phyloP scores from a whole-genome alignment of 2,113 vertebrate species.

The Tympanuchus pallidicinctus region DNA sequence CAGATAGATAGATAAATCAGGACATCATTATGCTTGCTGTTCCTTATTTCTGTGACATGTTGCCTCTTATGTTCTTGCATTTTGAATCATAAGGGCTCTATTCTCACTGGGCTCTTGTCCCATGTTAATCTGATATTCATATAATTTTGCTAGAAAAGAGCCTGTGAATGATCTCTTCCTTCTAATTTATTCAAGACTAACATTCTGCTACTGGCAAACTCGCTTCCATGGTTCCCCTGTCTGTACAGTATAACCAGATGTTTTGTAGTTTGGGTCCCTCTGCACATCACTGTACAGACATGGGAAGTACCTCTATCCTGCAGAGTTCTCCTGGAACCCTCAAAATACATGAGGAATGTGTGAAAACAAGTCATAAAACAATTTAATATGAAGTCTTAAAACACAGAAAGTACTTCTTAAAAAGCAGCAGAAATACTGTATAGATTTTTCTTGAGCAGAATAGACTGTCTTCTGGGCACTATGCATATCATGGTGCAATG shows the following conservation, averaged over 20 bases:
- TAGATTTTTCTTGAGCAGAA: neutral
- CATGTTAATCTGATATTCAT: constrained; percentile 63
- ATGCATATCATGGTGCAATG: neutral
- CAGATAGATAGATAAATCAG: neutral
- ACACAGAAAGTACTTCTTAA: constrained; percentile 1
- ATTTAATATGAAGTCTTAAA: constrained; percentile 47
- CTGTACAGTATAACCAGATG: constrained; percentile 63
- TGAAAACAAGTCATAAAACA: constrained; percentile 49
- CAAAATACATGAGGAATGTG: constrained; percentile 19
- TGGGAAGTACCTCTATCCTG: constrained; percentile 43
- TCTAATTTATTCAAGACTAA: constrained; percentile 73
- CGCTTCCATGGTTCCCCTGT: constrained; percentile 41
- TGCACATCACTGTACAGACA: constrained; percentile 48
- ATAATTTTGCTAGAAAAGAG: constrained; percentile 62
- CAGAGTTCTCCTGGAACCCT: constrained; percentile 46
- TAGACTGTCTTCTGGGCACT: neutral
- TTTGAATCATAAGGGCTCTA: constrained; percentile 65
- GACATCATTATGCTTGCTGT: constrained; percentile 17
- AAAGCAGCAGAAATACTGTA: constrained; percentile 16
- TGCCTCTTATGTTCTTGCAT: constrained; percentile 56
- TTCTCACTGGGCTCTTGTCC: constrained; percentile 59
- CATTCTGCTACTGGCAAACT: constrained; percentile 70
- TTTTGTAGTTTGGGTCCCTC: constrained; percentile 68
- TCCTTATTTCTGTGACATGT: constrained; percentile 28
- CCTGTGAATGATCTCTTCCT: constrained; percentile 47